Evolutionary conservation across 1,140 invertebrate species (phyloP), one percentile per base, ranked within the genome.

Genomic region (Eupeodes corollae): DNA sequence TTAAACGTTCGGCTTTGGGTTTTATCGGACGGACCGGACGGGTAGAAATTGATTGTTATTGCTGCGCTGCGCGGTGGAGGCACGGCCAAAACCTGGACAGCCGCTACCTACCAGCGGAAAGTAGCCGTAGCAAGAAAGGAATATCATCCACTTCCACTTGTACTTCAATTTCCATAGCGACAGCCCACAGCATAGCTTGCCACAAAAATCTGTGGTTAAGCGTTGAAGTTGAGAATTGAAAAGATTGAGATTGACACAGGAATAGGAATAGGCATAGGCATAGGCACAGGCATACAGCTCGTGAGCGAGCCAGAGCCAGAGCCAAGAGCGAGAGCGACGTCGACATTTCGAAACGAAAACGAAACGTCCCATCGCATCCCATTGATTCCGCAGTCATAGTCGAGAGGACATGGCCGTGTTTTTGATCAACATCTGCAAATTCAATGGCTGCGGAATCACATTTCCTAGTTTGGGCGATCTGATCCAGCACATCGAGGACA

Each of bases 401-500:
- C 31, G 35, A 44, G 44, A 42, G 47, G 47, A 48, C 44, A 88
- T 88, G 86, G 85, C 86, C 70, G 84, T 87, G 72, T 88, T 88
- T 76, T 78, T 87, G 73, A 73, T 86, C 67, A 88, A 89, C 75
- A 79, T 82, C 70, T 88, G 85, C 76, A 88, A 86, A 79, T 89
- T 84, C 72, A 82, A 83, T 75, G 80, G 80, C 70, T 89, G 86
- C 76, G 83, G 82, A 58, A 76, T 86, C 56, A 85, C 77, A 56
- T 89, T 86, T 79, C 76, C 82, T 63, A 83, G 75, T 72, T 75
- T 88, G 67, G 72, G 75, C 54, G 83, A 86, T 68, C 72, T 88
- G 64, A 88, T 89, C 65, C 80, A 83, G 65, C 86, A 89, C 70
- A 88, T 89, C 58, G 86, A 88, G 75, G 82, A 84, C 58, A 83